Base-by-base conservation (phyloP, 2,888 invertebrate species). In the Meganola albula region DNA sequence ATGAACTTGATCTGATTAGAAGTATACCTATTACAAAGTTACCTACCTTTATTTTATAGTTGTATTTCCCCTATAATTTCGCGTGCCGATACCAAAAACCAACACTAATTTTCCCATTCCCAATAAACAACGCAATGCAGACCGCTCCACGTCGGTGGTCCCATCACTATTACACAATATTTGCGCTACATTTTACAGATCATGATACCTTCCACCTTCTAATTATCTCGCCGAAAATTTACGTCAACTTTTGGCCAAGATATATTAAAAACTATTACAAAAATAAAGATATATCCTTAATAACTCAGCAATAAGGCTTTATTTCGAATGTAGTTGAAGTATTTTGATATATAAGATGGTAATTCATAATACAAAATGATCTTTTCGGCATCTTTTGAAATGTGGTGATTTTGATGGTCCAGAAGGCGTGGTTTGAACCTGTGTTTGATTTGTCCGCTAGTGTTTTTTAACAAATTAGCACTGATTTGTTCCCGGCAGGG, bases 401-500 rank as follows among this genome's bases (percentile, higher is more conserved):
- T 62, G 32, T 30, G 49, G 58, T 55, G 44, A 43, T 40, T 46
- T 50, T 40, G 48, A 52, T 43, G 41, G 34, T 34, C 35, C 36
- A 28, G 21, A 43, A 57, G 63, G 64, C 61, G 58, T 45, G 40
- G 24, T 33, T 31, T 28, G 55, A 52, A 58, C 58, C 53, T 46
- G 59, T 56, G 60, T 61, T 59, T 61, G 69, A 70, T 69, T 71
- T 63, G 63, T 45, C 50, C 58, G 61, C 58, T 61, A 48, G 53
- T 54, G 61, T 66, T 69, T 65, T 65, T 69, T 52, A 59, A 71
- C 74, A 70, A 70, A 74, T 74, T 73, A 74, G 59, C 70, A 52
- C 59, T 61, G 62, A 66, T 64, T 70, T 62, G 61, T 63, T 60
- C 53, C 44, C 50, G 40, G 21, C 47, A 39, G 53, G 56, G 53